Evolutionary conservation across 1,140 invertebrate genomes (phyloP), one percentile per base, ranked within the genome.

Genomic region (Trissolcus basalis): DNA sequence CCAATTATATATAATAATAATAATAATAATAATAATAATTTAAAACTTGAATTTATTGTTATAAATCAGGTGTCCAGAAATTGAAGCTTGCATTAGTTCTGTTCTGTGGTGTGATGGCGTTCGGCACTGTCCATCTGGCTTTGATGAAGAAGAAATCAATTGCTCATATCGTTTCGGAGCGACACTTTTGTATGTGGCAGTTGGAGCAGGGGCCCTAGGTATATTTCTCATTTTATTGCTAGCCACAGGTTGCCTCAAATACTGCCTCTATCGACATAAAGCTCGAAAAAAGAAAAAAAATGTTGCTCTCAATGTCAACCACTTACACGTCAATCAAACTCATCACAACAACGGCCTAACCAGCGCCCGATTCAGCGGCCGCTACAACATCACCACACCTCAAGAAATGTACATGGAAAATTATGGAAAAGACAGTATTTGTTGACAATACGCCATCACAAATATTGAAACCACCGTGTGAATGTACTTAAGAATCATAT

Each of bases 61-160:
- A 33, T 8, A 16, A 15, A n/a, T 51, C 83, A 92, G 91, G 76
- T 94, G 93, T 80, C 92, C 92, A 0, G 92, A 94, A 79, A 83
- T 94, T 11, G 91, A 92, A 16, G 93, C 93, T 0, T 94, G 93
- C 82, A 94, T 94, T 70, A 93, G 91, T 69, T 89, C 92, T 0
- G 89, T 91, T 4, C 83, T 94, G 0, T 94, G 93, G 92, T 94
- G 93, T 83, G 93, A 94, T 80, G 93, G 93, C 0, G 87, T 91
- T 0, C 86, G 88, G 3, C 92, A 94, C 72, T 94, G 93, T 83
- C 93, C 93, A 0, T 93, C 92, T 0, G 93, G 93, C 14, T 92
- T 91, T 81, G 93, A 94, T 82, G 93, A 94, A 82, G 91, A 92
- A 55, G 90, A 92, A 77, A 81, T 87, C 13, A 93, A 95, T 79